Evolutionary conservation across 2,797 vertebrate genomes (phyloP), one percentile per base, ranked within the genome.

Genomic region (Acanthurus tractus): DNA sequence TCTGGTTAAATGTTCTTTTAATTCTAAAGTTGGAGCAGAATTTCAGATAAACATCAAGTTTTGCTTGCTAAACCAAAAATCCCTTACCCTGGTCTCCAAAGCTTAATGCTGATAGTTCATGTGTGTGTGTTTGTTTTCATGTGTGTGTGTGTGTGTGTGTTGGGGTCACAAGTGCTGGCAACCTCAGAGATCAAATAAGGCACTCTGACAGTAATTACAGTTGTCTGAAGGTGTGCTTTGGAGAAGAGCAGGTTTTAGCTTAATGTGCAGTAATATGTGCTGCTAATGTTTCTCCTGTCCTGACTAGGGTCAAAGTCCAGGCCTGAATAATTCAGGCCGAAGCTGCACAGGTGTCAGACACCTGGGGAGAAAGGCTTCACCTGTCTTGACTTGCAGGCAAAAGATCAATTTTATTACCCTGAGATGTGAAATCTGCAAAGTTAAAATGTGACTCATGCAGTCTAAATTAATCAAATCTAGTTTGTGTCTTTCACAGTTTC

Each of bases 121-220:
- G 44, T 63, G 49, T 36, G 38, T 50, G 1, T n/a, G 15, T 52
- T 8, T 38, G 22, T 57, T 8, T 61, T n/a, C 34, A 29, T 42
- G 40, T 42, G 40, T 13, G 40, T 50, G 48, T 74, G 59, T 62
- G 63, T 40, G 61, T 72, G 57, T 74, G 25, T 65, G 25, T 14
- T 12, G 3, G 42, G 1, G 42, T 15, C 5, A 13, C 13, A 74
- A 22, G 40, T 64, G 69, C 55, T 38, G 15, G 40, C n/a, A 44
- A 58, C 17, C 45, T 54, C 40, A 52, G 36, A 45, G 6, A 50
- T 22, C 29, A 63, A 58, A 58, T 1, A 1, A 34, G 54, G 48
- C 17, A n/a, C 18, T 12, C 11, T 12, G 11, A 40, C 38, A 9
- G 10, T 11, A 3, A 40, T 12, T 9, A 12, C 11, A 40, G 38